Percentiles rank a stretch among this genome's conserved stretches.
Evolutionary conservation across 2,113 vertebrate genomes (phyloP).

Genomic region (Lampris megalopsis): DNA sequence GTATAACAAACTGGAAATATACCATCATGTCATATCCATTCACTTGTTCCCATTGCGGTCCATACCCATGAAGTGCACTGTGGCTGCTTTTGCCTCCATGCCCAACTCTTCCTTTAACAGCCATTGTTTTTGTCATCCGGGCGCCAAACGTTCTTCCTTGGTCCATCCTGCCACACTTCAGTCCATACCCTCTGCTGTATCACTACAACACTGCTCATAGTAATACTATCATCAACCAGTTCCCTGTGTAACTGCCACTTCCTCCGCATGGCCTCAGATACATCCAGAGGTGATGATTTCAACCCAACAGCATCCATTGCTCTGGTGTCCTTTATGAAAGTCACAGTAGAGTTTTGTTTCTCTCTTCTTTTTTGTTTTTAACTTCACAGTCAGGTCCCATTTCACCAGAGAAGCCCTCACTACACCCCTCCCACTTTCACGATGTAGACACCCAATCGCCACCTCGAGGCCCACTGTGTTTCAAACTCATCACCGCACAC

Average conservation of each 20-base stretch:
- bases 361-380: conserved; percentile 12
- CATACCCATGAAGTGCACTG: conserved; percentile 23
- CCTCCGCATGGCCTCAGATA: conserved; percentile 9
- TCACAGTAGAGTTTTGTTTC: conserved; percentile 23
- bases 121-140: conserved; percentile 59
- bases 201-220: conserved; percentile 19
- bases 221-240: conserved; percentile 5
- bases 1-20: too few relatives aligned
- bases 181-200: conserved; percentile 38
- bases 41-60: conserved; percentile 6
- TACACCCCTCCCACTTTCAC: conserved; percentile 40
- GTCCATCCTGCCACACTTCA: conserved; percentile 35
- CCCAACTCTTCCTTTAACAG: conserved; percentile 59
- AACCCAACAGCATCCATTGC: conserved; percentile 32
- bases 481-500: conserved; percentile 48
- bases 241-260: conserved; percentile 13
- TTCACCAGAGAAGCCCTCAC: conserved; percentile 18
- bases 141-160: conserved; percentile 45
- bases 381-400: conserved; percentile 27
- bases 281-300: conserved; percentile 31
- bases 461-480: conserved; percentile 40
- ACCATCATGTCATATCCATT: background rate
- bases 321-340: conserved; percentile 29
- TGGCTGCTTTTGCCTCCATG: conserved; percentile 71
- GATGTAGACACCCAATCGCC: conserved; percentile 33